A percentile compares a stretch with the other conserved stretches of the same genome.
Conservation (phyloP, 2,888 invertebrate species). For the Chymomyza amoena region DNA sequence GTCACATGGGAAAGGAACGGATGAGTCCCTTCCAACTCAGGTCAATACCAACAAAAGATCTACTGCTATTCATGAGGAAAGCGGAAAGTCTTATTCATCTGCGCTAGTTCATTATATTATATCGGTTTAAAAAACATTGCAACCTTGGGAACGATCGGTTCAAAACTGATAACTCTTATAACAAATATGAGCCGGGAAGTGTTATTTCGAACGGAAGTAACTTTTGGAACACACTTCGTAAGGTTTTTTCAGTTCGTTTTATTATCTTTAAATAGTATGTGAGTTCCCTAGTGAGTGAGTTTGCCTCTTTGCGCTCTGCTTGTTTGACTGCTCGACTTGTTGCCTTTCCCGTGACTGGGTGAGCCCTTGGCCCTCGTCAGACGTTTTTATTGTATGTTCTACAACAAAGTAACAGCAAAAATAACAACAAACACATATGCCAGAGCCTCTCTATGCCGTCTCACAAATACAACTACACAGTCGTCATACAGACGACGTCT, state of each 20-base stretch:
- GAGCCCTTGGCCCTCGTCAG: constrained; percentile 50
- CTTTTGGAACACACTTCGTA: constrained; percentile 55
- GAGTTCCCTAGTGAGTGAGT: background rate
- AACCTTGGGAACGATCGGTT: too few relatives aligned
- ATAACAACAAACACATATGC: constrained; percentile 22
- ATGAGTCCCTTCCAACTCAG: too few relatives aligned
- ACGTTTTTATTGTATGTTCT: constrained; percentile 49
- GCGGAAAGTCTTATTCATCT: too few relatives aligned
- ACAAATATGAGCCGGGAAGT: too few relatives aligned
- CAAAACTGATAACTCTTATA: too few relatives aligned
- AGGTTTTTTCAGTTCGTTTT: constrained; percentile 40
- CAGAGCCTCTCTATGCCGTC: background rate
- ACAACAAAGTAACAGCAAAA: constrained; percentile 67
- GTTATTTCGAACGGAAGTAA: background rate
- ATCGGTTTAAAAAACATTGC: too few relatives aligned
- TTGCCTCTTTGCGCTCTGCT: constrained; percentile 14
- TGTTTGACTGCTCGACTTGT: constrained; percentile 59
- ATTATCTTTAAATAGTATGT: constrained; percentile 9
- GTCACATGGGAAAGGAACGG: too few relatives aligned
- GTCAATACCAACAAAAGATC: too few relatives aligned
- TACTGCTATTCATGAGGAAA: too few relatives aligned
- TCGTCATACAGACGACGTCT: constrained; percentile 8
- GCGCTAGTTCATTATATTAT: too few relatives aligned
- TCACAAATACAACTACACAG: background rate
- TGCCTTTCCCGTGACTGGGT: constrained; percentile 52